Evolutionary conservation across 2,888 invertebrate species (phyloP), one percentile per base, ranked within the genome.

Genomic region (Ellobium chinense): DNA sequence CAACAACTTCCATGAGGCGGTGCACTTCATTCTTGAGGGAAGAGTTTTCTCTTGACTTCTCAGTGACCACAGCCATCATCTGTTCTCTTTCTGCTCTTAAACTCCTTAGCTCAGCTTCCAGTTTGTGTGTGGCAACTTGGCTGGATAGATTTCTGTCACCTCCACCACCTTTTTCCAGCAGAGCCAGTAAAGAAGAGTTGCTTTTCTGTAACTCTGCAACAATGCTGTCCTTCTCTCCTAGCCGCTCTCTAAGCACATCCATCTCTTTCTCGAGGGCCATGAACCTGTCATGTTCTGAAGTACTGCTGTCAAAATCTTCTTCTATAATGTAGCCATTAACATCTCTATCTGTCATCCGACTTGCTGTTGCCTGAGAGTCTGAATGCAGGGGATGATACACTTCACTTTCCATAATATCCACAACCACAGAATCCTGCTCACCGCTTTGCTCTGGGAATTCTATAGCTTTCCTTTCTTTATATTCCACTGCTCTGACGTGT

Each of bases 31-130:
- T 82, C 84, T 92, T 93, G 29, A 93, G 85, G 31, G 85, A 87
- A 79, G 93, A 93, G 69, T 89, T 88, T 82, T 93, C 93, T 39
- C 92, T 86, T 0, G 93, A 90, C 78, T 93, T 93, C 81, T 93
- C 93, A 81, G 91, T 92, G 83, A 93, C 87, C 21, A 93, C 91
- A 31, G 92, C 90, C 84, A 93, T 87, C 85, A 93, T 92, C 84
- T 93, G 92, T 70, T 92, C 92, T 74, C 89, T 89, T 84, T 93
- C 93, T 36, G 88, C 82, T 72, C 90, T 88, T 37, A 92, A 82
- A 24, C 83, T 75, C 56, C 87, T 86, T 7, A 90, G 85, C 81
- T 92, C 91, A 76, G 87, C 88, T 84, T 91, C 89, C 60, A 92
- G 84, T 80, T 87, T 88, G 76, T 91, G 90, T 7, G 90, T 74